phyloP scores from a whole-genome alignment of 2,113 vertebrate species.

The Macquaria australasica region DNA sequence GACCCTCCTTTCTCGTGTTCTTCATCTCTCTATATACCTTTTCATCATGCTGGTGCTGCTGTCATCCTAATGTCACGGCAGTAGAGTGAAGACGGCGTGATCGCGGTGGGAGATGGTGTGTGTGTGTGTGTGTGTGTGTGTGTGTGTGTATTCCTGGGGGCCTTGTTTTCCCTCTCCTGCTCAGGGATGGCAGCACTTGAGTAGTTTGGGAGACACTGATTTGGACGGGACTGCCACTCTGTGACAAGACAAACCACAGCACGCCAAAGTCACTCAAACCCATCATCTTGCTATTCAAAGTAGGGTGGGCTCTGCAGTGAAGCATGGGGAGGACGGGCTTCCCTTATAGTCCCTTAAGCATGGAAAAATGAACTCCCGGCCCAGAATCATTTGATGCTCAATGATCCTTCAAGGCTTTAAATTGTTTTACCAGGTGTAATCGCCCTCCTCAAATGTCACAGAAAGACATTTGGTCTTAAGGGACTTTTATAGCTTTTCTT shows the following conservation, averaged over 20 bases:
- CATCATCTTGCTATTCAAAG: conserved; percentile 34
- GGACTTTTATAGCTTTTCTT: conserved; percentile 45
- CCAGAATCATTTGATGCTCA: conserved; percentile 61
- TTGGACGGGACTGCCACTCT: conserved; percentile 25
- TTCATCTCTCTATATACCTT: not conserved
- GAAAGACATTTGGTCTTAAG: conserved; percentile 41
- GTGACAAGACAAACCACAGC: conserved; percentile 44
- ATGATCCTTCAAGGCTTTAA: conserved; percentile 59
- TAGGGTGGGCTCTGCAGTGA: not conserved
- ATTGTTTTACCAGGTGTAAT: conserved; percentile 70
- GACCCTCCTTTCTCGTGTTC: not conserved
- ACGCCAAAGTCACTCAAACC: conserved; percentile 59
- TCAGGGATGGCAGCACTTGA: conserved; percentile 19
- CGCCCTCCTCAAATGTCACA: conserved; percentile 64
- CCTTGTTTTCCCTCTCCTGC: conserved; percentile 34
- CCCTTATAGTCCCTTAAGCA: conserved; percentile 23
- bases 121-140: conserved; percentile 3
- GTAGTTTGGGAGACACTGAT: conserved; percentile 45
- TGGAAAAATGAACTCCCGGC: conserved; percentile 58
- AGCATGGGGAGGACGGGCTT: conserved; percentile 14
- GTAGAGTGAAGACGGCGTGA: conserved; percentile 29
- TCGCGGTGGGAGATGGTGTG: not conserved
- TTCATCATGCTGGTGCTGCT: conserved; percentile 35
- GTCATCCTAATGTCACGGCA: conserved; percentile 64
- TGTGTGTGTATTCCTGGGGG: not conserved